Evolutionary conservation across 1,140 invertebrate genomes (phyloP), one percentile per base, ranked within the genome.

Genomic region (Rhopalosiphum padi): DNA sequence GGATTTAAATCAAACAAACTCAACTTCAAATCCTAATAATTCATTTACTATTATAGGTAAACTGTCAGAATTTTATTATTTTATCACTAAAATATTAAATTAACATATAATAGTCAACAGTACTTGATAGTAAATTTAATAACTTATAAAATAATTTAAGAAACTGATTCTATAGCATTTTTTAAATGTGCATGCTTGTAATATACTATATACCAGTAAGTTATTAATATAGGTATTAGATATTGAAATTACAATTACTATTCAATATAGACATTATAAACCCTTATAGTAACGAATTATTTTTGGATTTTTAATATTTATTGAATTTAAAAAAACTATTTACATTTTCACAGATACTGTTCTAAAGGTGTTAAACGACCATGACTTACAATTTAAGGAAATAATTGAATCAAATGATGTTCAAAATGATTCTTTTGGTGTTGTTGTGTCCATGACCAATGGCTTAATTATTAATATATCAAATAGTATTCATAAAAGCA

Each of bases 381-480:
- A 94, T 11, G 91, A 94, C 35, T 37, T 48, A 35, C 82, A 77
- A 48, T 53, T 91, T 6, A 87, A 77, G 35, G 83, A 94, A 85
- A 83, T 87, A 35, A 77, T 92, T 22, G 55, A 87, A 6, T 91
- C 94, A 41, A 88, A 94, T 48, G 90, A 87, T 37, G 82, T 97
- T 94, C 96, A 97, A 94, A 82, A 92, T 9, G 37, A 85, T 85
- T 86, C 82, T n/a, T 98, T 98, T 95, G 97, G 96, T 93, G 97
- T 97, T 94, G 96, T 98, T 1, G 97, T 98, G 94, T 98, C 97
- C 5, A 97, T 98, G 96, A 96, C 97, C 60, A 97, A 98, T 94
- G 98, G 98, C 35, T 96, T 97, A 2, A 97, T 98, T 0, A 95
- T 98, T 93, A 97, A 97, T 94, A 97, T 97, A 48, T 97, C 98